Base-by-base conservation (phyloP, 2,113 vertebrate genomes). In the Phoxinus phoxinus region DNA sequence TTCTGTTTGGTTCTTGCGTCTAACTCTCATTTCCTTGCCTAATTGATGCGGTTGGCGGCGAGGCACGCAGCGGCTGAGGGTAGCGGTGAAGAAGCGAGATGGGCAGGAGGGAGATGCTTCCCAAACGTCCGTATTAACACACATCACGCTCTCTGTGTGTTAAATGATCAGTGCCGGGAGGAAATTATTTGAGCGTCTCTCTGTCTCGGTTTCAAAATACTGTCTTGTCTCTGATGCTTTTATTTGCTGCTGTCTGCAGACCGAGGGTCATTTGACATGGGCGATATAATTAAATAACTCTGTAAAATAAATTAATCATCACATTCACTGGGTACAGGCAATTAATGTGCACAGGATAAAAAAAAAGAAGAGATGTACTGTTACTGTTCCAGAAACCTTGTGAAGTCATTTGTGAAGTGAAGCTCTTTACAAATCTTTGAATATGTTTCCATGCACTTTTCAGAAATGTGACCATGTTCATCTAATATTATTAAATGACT, bases 1-100 rank as follows among this genome's bases (percentile, higher is more conserved):
- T 86, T 87, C 67, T 75, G 65, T 56, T 90, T 88, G 85, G 78
- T 90, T 89, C 86, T 75, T 90, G 80, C 53, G 5, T 86, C 74
- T 56, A 48, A 6, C 82, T 87, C 76, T 92, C 88, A 87, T 91
- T 90, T 92, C 84, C 85, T 90, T 86, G 85, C 88, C 81, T 92
- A 91, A 93, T 91, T 93, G 84, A 90, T 88, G 86, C 86, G 81
- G 83, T 90, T 88, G 84, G 85, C 89, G 88, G 74, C 73, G 88
- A 74, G 86, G 78, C 83, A 88, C 86, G 82, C 56, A 86, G 80
- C 85, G 84, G 63, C 82, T 59, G 63, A 88, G 81, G 87, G 89
- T 89, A 90, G 89, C 87, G 73, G 84, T 73, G 74, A 83, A 21
- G 69, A 82, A 84, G 81, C 71, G 88, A 87, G 11, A 85, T 37